Conservation (phyloP, 2,888 invertebrate genomes). For the Leptopterna dolabrata region DNA sequence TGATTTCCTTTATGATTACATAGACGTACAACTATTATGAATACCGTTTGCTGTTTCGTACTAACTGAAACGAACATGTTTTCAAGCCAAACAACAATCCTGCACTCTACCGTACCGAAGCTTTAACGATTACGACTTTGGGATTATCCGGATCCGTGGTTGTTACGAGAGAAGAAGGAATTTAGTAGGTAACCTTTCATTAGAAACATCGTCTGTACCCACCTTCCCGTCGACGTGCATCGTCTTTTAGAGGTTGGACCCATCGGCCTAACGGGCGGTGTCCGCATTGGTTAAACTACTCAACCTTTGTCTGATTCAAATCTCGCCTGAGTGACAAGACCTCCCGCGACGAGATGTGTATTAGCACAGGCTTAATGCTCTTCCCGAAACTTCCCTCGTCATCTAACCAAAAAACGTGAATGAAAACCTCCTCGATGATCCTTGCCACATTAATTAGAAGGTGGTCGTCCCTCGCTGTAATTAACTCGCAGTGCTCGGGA, state of each 20-base stretch:
- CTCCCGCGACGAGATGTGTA: neutral
- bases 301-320: constrained; percentile 7
- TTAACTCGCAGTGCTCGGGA: neutral
- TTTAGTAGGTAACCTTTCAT: too few relatives aligned
- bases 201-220: too few relatives aligned
- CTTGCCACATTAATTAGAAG: neutral
- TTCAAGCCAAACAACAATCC: too few relatives aligned
- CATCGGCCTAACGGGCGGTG: neutral
- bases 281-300: neutral
- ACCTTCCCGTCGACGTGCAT: neutral
- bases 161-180: too few relatives aligned
- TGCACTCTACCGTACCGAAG: too few relatives aligned
- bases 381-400: neutral
- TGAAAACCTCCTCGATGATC: neutral
- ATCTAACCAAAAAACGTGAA: neutral
- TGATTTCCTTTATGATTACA: too few relatives aligned
- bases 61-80: too few relatives aligned
- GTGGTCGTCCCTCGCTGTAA: neutral
- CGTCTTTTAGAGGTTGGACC: neutral
- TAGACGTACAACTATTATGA: too few relatives aligned
- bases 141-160: too few relatives aligned
- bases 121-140: too few relatives aligned
- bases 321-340: neutral
- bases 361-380: neutral
- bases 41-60: too few relatives aligned